Evolutionary conservation across 2,113 vertebrate genomes (phyloP), one percentile per base, ranked within the genome.

Genomic region (Eidolon helvum): DNA sequence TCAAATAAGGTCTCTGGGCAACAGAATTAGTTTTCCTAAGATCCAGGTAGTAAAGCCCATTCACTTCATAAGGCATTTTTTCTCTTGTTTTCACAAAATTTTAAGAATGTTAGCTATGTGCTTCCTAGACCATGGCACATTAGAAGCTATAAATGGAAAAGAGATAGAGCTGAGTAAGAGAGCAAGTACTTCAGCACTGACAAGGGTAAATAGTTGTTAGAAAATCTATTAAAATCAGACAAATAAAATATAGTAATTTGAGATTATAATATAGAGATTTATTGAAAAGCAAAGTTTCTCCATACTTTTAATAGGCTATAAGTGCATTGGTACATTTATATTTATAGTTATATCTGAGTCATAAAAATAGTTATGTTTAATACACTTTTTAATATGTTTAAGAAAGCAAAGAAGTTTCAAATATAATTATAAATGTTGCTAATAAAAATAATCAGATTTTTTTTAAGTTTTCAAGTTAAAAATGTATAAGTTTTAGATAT

Each of bases 41-140:
- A 89, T 74, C 43, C 74, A 94, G 30, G 61, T 50, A 16, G 82
- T 83, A 90, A 93, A 96, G 43, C 50, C 35, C 72, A 68, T 83
- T 95, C 26, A 88, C 75, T 92, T 86, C 71, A 50, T 50, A 80
- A 96, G 55, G 63, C 53, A 78, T 91, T 93, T 97, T 91, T 91
- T 95, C 72, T 95, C 78, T 68, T 97, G 57, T 92, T 94, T 94
- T 89, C 91, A 95, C 59, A 86, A 80, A 97, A 97, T 91, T 94
- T 82, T 89, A 96, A 96, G 96, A 98, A 97, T 97, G 93, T 78
- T 86, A 95, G 72, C 89, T 96, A 96, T 96, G 95, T 61, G 79
- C 50, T 91, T 88, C 77, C 86, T 90, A 95, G 92, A 96, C 66
- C 88, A 69, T 75, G 72, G 53, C 65, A 74, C 87, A 96, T 96